Evolutionary conservation across 2,797 vertebrate genomes (phyloP), one percentile per base, ranked within the genome.

Genomic region (Myotis planiceps): DNA sequence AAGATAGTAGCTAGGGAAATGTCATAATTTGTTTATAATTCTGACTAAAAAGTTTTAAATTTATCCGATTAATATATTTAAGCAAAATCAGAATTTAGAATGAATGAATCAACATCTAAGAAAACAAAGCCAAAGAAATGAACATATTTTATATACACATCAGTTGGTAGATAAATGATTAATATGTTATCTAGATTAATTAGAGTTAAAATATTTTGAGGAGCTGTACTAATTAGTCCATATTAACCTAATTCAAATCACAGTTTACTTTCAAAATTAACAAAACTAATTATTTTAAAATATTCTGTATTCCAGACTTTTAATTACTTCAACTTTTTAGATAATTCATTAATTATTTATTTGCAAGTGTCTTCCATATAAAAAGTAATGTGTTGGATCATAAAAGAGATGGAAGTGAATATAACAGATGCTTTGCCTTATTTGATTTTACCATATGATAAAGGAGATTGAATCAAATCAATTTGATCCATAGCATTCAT

Each of bases 221-320:
- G 18, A n/a, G 18, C 13, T 84, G 3, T 47, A 76, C 15, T 65
- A 69, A 83, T 68, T 93, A 90, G 19, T 47, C 14, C 32, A 32
- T 71, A 68, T 72, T 69, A 85, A 92, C 29, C 25, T 75, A 85
- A 66, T 75, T 85, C 9, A 97, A 96, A 74, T 72, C 16, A 95
- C 5, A 58, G 3, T 95, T 88, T 16, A 65, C 5, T 94, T 15
- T 39, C 60, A 10, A 12, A 78, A 55, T 74, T 53, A 79, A 78
- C 25, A 74, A 86, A 90, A 66, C 5, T 60, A 82, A 51, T 83
- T 53, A 49, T 58, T 66, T 66, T 16, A 16, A 96, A 94, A 86
- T 84, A 88, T 19, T 88, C 1, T 63, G 0, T 66, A 85, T 81
- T 74, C 66, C 6, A 58, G 1, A 88, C 21, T 83, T 75, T 63